Conservation (phyloP, 2,113 vertebrate genomes). For the Xenotilapia leptura region DNA sequence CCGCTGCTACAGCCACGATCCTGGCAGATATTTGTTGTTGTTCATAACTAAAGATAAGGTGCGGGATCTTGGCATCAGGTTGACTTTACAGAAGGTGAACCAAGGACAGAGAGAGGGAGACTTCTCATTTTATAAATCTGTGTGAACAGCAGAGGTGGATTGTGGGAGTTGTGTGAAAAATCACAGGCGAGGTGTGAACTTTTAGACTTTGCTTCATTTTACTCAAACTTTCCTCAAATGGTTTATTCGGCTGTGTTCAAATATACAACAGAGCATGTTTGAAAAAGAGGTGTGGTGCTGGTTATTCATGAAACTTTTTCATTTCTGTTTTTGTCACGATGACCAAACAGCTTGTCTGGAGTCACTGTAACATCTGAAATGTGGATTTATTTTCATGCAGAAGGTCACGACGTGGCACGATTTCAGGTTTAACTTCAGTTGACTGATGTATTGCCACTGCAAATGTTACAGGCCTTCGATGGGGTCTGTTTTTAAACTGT, state of each 20-base stretch:
- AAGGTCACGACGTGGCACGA: background rate
- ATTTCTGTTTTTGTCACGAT: background rate
- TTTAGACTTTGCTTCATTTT: background rate
- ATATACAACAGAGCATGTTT: background rate
- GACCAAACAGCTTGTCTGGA: background rate
- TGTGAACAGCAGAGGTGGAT: background rate
- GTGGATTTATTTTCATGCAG: background rate
- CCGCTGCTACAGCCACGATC: background rate
- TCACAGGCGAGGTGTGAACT: slow-evolving; percentile 2
- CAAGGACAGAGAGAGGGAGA: background rate
- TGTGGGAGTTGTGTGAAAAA: slow-evolving; percentile 4
- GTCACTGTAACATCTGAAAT: background rate
- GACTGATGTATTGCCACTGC: background rate
- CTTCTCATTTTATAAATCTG: background rate
- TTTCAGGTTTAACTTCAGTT: background rate
- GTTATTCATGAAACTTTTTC: background rate
- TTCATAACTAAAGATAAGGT: background rate
- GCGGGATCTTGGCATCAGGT: background rate
- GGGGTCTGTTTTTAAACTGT: background rate
- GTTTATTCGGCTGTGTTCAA: background rate
- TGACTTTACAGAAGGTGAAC: background rate
- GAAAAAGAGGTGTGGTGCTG: background rate
- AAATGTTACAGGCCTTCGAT: background rate
- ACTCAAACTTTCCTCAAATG: background rate
- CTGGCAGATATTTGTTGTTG: background rate